Base-by-base conservation (phyloP, 2,797 vertebrate species). In the Notolabrus celidotus region DNA sequence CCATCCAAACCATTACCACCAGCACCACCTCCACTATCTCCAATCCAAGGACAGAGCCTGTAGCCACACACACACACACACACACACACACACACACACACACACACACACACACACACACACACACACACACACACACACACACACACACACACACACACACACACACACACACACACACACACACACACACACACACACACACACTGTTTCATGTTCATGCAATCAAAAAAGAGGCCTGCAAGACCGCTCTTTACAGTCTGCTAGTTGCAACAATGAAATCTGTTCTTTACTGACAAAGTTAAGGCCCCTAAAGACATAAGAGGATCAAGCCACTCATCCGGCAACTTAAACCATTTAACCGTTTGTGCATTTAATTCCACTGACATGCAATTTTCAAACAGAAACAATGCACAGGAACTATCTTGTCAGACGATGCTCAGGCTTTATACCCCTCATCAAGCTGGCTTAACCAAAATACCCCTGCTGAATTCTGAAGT, bases 301-400 rank as follows among this genome's bases (percentile, higher is more conserved):
- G 89, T 90, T 84, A 89, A 89, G 76, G 60, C 74, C 80, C 77
- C 46, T 79, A 72, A 86, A 86, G 83, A 88, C 87, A 80, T 88
- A 91, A 93, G 86, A 89, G 90, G 88, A 89, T 91, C 90, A 83
- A 80, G 84, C 85, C 87, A 85, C 85, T 93, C 91, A 91, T 88
- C 88, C 84, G 81, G 76, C 76, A 85, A 87, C 92, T 90, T 93
- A 92, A 92, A 93, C 92, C 89, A 90, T 92, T 93, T 93, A 94
- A 92, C 92, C 90, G 88, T 90, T 86, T 90, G 72, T 38, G 86
- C 89, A 77, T 91, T 89, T 86, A 87, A 90, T 92, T 87, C 86
- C 75, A 46, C 59, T 75, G 77, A 89, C 91, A 89, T 80, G 84
- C 77, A 66, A 60, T 91, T 89, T 84, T 83, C 80, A 49, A 74